Conservation (phyloP, 2,797 vertebrate species). For the Enteromius thamalakanensis region DNA sequence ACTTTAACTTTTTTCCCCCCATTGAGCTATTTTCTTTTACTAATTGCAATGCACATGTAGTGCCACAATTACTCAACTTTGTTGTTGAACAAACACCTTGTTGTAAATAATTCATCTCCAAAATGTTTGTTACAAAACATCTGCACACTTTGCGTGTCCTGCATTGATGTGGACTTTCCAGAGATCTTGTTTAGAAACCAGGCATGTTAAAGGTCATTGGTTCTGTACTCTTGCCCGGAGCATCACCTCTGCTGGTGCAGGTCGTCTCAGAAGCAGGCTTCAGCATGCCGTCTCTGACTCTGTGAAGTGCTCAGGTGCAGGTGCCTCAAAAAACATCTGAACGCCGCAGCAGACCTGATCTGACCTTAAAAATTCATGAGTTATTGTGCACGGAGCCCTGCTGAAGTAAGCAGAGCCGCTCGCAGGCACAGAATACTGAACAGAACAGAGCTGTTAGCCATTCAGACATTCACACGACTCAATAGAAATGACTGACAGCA, state of each 20-base stretch:
- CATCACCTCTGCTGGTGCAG: background rate
- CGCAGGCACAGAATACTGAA: constrained; percentile 3
- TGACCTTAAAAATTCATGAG: constrained; percentile 10
- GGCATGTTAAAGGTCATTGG: no score
- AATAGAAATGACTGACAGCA: background rate
- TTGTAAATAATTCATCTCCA: no score
- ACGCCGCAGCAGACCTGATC: background rate
- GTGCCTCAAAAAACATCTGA: background rate
- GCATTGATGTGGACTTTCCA: no score
- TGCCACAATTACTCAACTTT: no score
- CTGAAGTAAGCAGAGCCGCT: background rate
- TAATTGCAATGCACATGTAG: no score
- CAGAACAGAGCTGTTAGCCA: background rate
- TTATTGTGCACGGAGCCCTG: background rate
- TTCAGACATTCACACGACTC: background rate
- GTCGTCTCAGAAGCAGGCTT: no score
- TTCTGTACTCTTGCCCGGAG: no score
- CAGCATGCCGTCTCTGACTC: background rate
- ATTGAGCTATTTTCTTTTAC: no score
- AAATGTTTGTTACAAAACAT: no score
- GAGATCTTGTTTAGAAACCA: no score
- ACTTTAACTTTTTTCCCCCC: no score
- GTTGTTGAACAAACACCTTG: background rate
- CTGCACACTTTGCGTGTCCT: no score
- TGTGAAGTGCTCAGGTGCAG: background rate